Percentiles rank a stretch among this genome's conserved stretches.
These are phyloP conservation scores for Leuciscus idus DNA, from an alignment of 2,113 vertebrate genomes.

Conservation along the genomic window DNA sequence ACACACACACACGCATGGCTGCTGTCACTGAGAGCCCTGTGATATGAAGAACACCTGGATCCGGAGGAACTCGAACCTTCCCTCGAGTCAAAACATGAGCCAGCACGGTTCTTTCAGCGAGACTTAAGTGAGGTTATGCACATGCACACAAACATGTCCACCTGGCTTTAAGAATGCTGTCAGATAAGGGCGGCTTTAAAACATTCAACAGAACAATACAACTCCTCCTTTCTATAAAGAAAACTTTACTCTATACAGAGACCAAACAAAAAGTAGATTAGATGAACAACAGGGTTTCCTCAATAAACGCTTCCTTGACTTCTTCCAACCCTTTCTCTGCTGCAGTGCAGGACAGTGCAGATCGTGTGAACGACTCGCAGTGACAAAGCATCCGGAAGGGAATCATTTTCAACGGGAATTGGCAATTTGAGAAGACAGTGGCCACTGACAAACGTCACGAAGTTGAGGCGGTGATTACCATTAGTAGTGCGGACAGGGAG, in stretches of 20 bases:
- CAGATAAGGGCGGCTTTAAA: conserved; percentile 33
- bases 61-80: conserved; percentile 63
- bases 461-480: background rate
- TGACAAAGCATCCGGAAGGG: background rate
- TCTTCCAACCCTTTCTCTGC: background rate
- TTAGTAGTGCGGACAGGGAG: background rate
- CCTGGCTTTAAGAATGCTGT: conserved; percentile 43
- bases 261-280: conserved; percentile 19
- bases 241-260: background rate
- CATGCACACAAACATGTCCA: conserved; percentile 29
- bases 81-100: conserved; percentile 32
- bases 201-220: background rate
- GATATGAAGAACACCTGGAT: conserved; percentile 78
- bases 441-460: background rate
- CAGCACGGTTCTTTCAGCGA: conserved; percentile 13
- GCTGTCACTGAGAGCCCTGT: conserved; percentile 64
- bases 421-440: background rate
- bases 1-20: conserved; percentile 57
- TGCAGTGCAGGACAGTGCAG: background rate
- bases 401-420: conserved; percentile 9
- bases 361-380: background rate
- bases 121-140: background rate
- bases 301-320: background rate
- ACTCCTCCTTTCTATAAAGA: background rate
- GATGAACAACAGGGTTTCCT: background rate